These are phyloP conservation scores for Anguilla japonica DNA, from an alignment of 2,113 vertebrate species.

Conservation along the genomic window DNA sequence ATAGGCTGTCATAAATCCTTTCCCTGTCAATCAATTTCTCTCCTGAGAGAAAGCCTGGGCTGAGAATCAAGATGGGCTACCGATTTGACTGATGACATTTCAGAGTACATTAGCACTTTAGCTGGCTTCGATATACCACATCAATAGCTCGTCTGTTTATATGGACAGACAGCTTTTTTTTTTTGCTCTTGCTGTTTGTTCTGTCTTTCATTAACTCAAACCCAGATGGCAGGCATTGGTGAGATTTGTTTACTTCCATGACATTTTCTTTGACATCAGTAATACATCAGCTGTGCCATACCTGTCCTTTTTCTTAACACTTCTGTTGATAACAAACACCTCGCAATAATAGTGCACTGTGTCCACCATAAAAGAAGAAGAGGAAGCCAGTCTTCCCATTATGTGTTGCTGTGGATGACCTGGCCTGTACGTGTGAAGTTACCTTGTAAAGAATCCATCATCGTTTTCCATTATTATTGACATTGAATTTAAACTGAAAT, in stretches of 20 bases:
- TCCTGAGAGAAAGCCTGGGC: constrained; percentile 39
- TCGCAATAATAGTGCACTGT: neutral
- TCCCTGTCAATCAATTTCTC: constrained; percentile 59
- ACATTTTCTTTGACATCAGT: neutral
- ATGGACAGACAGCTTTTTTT: constrained; percentile 9
- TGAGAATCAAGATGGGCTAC: constrained; percentile 46
- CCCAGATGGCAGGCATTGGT: neutral
- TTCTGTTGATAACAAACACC: neutral
- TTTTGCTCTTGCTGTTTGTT: neutral
- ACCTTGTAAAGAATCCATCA: neutral
- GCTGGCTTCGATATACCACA: constrained; percentile 11
- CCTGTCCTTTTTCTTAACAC: neutral
- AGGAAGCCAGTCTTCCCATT: neutral
- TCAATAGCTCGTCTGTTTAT: constrained; percentile 8
- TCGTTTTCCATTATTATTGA: neutral
- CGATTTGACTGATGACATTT: constrained; percentile 69
- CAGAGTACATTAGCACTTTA: constrained; percentile 46
- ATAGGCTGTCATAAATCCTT: constrained; percentile 54
- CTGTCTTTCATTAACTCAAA: constrained; percentile 9
- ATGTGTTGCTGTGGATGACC: neutral
- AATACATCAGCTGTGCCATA: neutral
- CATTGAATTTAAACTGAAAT: neutral
- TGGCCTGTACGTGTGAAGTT: neutral
- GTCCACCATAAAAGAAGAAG: neutral
- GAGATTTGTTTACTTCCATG: constrained; percentile 7